Conservation (phyloP, 2,888 invertebrate genomes). For the Aspidapion aeneum region DNA sequence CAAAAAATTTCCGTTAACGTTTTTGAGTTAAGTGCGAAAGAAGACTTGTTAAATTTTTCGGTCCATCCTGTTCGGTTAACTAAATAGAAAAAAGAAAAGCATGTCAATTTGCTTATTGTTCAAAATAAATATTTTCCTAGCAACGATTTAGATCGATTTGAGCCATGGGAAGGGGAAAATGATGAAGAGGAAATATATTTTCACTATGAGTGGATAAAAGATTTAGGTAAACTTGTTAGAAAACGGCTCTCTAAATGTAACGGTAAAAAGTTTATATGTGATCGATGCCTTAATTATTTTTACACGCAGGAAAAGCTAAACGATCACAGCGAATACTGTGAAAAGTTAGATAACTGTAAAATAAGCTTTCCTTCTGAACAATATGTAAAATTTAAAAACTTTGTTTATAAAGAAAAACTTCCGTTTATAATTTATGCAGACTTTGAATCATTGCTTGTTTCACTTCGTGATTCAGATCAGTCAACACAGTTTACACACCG, state of each 20-base stretch:
- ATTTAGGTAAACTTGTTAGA: background rate
- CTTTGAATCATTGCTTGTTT: background rate
- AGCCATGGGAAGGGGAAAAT: background rate
- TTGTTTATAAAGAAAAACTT: conserved; percentile 7
- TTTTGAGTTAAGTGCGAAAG: conserved; percentile 4
- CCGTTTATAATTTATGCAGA: background rate
- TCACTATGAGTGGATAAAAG: background rate
- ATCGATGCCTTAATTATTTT: conserved; percentile 29
- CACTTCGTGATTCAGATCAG: background rate
- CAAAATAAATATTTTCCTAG: conserved; percentile 11
- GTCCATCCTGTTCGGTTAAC: background rate
- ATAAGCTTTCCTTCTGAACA: conserved; percentile 11
- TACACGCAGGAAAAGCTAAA: conserved; percentile 7
- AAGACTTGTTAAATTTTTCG: background rate
- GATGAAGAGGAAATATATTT: background rate
- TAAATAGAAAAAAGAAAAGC: conserved; percentile 2
- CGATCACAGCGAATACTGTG: conserved; percentile 9
- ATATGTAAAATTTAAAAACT: conserved; percentile 9
- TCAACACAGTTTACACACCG: no score
- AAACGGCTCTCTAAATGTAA: conserved; percentile 14
- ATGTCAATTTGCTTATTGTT: conserved; percentile 13
- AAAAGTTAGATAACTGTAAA: conserved; percentile 12
- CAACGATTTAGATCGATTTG: no score
- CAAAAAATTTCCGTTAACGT: conserved; percentile 25
- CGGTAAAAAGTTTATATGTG: conserved; percentile 16